Base-by-base conservation (phyloP, 2,113 vertebrate species). In the Archocentrus centrarchus region DNA sequence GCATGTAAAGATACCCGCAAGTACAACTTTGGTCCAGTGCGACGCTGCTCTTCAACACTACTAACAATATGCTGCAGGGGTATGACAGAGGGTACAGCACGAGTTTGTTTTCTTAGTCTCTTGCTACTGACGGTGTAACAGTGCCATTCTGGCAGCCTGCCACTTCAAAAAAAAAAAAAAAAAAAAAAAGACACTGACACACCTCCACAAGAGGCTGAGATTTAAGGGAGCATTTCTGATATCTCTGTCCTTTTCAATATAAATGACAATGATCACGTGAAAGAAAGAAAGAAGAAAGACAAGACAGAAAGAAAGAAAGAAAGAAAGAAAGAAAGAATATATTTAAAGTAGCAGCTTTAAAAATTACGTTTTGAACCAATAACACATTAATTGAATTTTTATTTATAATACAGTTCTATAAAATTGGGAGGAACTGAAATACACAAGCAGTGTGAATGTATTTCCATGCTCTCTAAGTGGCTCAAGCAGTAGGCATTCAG, bases 71-170 rank as follows among this genome's bases (percentile, higher is more conserved):
- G 22, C 24, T 77, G 8, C 59, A 11, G 3, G 24, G 7, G 0
- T 60, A 14, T 77, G 76, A 78, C 24, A 1, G 9, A 50, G 37
- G 58, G 24, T 32, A 30, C 24, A 60, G 58, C 58, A 47, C 58
- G 32, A 60, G 15, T 61, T 77, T 77, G 58, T 77, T 77, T 77
- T n/a, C 75, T 61, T 10, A n/a, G 58, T 47, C 39, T 44, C 22
- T 47, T 1, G 27, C 47, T 73, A 44, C 47, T 53, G 47, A 73
- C 47, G 53, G 47, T n/a, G 66, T 32, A 32, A 60, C 11, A 47
- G 57, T 59, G 22, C 57, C 39, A 13, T 13, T 60, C 0, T 18
- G 75, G 75, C 58, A 60, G 37, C 37, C 58, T 77, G 75, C 39
- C 75, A 60, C n/a, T 59, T 30, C 44, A 27, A 57, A 77, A 30